phyloP scores from a whole-genome alignment of 2,113 vertebrate genomes.

The Cyanistes caeruleus region DNA sequence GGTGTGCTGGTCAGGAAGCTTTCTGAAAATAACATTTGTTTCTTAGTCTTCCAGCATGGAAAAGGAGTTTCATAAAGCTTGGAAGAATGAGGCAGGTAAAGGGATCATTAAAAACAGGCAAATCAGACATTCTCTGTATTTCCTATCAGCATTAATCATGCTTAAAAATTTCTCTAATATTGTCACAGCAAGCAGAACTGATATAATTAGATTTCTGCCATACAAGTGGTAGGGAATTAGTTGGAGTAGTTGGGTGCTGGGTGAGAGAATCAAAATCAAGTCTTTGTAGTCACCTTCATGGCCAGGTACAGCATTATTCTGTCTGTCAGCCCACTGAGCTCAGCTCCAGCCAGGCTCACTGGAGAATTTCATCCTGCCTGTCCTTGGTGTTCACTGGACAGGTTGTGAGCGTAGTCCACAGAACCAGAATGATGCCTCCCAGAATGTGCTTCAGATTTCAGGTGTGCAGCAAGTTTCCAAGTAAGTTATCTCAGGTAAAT shows the following conservation, averaged over 20 bases:
- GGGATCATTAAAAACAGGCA: not conserved
- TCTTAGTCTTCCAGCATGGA: not conserved
- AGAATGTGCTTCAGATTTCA: not conserved
- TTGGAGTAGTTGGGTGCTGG: not conserved
- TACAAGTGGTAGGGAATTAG: not conserved
- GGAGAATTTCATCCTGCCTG: not conserved
- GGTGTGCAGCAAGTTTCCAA: not conserved
- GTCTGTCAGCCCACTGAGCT: not conserved
- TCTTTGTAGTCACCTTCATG: not conserved
- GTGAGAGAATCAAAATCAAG: not conserved
- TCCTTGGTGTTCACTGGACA: not conserved
- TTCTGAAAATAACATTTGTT: not conserved
- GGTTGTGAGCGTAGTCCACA: not conserved
- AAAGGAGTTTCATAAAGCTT: not conserved
- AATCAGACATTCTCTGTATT: not conserved
- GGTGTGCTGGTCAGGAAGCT: not conserved
- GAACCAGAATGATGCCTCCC: not conserved
- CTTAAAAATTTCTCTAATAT: not conserved
- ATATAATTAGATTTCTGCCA: accelerated
- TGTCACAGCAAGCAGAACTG: not conserved
- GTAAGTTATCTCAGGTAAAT: not conserved
- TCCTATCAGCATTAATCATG: not conserved
- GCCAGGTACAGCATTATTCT: not conserved
- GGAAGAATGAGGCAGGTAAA: not conserved
- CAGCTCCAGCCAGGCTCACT: not conserved